Evolutionary conservation across 2,888 invertebrate species (phyloP), one percentile per base, ranked within the genome.

Genomic region (Leucophora obtusa): DNA sequence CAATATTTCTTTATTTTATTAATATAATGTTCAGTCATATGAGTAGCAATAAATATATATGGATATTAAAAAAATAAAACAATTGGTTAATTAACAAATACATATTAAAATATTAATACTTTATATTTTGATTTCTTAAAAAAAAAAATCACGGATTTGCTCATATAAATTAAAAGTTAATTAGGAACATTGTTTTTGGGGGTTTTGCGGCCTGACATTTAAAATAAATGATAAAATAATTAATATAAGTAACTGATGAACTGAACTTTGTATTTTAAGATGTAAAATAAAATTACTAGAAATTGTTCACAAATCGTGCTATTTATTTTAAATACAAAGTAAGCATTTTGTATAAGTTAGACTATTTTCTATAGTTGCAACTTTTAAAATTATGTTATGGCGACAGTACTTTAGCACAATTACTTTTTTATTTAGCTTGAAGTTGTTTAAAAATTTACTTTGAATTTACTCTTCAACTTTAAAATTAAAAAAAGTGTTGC

Each of bases 1-100:
- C 18, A 33, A n/a, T 51, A 51, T 17, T 33, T 28, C 2, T 14
- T 14, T 33, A 38, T 47, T 47, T 47, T 47, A 47, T n/a, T 47
- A 47, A 47, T 47, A 47, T 51, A 59, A 63, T 33, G 51, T 33
- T 51, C 51, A 63, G 51, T 65, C 65, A 65, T 51, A 15, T 53
- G 18, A 10, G 33, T 65, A 65, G 53, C 53, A 65, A 65, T 53
- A 33, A 50, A 14, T 63, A 63, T 50, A 51, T 50, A 33, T 17
- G n/a, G 15, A 43, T 10, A 62, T 50, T 62, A 1, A 38, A 11
- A 38, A 47, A n/a, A 63, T 2, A 18, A n/a, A 53, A 53, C 1
- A 43, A 65, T 65, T 35, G 21, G 53, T 53, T 63, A 53, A 35
- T 65, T 65, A 53, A 33, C 33, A 51, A 35, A 17, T 35, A 35